These are phyloP conservation scores for Barbus barbus DNA, from an alignment of 2,113 vertebrate species.

Conservation along the genomic window DNA sequence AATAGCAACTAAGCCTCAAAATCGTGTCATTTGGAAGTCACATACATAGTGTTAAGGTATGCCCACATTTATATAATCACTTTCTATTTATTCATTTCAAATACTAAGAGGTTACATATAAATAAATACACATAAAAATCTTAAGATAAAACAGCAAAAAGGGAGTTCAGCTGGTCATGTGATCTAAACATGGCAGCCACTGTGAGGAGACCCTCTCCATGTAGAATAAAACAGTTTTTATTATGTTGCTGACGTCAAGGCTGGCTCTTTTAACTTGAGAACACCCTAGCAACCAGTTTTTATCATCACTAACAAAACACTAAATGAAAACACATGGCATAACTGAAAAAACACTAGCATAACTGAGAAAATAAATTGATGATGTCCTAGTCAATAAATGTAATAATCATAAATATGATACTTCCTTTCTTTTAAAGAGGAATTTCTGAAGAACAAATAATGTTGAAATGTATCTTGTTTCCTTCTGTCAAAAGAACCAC, in stretches of 20 bases:
- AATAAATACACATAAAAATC: neutral
- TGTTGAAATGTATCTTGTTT: no score
- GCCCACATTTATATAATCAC: neutral
- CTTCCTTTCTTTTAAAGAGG: no score
- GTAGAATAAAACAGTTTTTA: neutral
- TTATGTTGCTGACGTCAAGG: no score
- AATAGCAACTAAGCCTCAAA: neutral
- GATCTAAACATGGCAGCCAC: no score
- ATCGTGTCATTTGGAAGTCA: neutral
- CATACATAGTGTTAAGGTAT: neutral
- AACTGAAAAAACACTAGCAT: neutral
- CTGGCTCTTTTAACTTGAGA: neutral
- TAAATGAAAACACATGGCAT: neutral
- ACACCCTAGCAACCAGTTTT: neutral
- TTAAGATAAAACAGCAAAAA: neutral
- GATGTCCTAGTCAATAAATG: no score
- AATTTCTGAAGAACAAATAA: no score
- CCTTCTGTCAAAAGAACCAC: no score
- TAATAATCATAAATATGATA: no score
- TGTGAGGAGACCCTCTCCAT: no score
- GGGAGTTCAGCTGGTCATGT: neutral
- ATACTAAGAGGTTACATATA: neutral
- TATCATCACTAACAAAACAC: neutral
- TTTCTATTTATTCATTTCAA: neutral
- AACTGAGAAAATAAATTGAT: no score